These are phyloP conservation scores for Rafetus swinhoei DNA, from an alignment of 2,113 vertebrate species.

Conservation along the genomic window DNA sequence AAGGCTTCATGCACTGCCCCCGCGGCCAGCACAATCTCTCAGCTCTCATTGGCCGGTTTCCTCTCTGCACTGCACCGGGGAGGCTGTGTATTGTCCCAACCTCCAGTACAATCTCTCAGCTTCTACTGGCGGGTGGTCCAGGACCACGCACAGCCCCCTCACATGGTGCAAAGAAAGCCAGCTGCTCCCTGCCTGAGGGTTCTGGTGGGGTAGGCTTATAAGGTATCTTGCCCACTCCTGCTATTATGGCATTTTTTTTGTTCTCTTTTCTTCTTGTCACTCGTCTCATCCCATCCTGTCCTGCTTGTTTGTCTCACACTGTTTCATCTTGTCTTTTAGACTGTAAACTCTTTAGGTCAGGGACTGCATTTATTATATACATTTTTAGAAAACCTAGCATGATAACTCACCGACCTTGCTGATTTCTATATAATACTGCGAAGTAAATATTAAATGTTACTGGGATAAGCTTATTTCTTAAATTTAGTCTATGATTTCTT, in stretches of 20 bases:
- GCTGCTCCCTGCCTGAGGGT: too few species aligned
- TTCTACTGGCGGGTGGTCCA: too few species aligned
- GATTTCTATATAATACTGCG: not conserved
- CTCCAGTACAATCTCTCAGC: too few species aligned
- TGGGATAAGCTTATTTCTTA: slow-evolving; percentile 24
- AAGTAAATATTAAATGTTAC: slow-evolving; percentile 30
- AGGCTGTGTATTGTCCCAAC: too few species aligned
- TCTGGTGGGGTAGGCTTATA: too few species aligned
- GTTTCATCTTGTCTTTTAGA: not conserved
- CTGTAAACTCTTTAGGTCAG: not conserved
- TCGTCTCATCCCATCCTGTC: not conserved
- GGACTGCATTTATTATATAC: not conserved
- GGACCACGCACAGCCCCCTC: too few species aligned
- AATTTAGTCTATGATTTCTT: not conserved
- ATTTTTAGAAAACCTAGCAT: not conserved
- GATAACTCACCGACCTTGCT: not conserved
- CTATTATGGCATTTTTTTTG: not conserved
- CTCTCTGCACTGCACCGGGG: too few species aligned
- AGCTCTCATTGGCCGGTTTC: too few species aligned
- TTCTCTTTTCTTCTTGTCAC: not conserved
- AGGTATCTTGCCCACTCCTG: too few species aligned
- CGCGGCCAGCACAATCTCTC: too few species aligned
- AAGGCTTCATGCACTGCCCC: too few species aligned
- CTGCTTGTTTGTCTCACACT: not conserved
- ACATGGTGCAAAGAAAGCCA: too few species aligned